A percentile compares a stretch with the other conserved stretches of the same genome.
Conservation (phyloP, 1,140 invertebrate genomes). For the Sitodiplosis mosellana region DNA sequence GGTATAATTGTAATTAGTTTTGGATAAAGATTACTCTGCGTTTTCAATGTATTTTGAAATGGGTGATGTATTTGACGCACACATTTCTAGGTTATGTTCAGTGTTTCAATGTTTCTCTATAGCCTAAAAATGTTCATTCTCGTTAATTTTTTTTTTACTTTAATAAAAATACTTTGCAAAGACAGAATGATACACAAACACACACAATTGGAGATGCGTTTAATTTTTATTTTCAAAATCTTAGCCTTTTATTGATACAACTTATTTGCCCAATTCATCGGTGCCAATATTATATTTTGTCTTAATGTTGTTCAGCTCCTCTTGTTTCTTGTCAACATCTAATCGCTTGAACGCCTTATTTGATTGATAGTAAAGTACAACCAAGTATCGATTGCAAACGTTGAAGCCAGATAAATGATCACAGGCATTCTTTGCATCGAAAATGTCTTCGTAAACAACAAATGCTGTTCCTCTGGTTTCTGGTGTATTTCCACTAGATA, state of each 20-base stretch:
- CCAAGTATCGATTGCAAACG: conserved; percentile 95
- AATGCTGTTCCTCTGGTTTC: conserved; percentile 97
- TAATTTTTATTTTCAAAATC: too few relatives aligned
- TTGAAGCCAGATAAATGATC: conserved; percentile 98
- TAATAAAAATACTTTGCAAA: too few relatives aligned
- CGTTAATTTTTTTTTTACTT: too few relatives aligned
- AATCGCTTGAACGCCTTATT: conserved; percentile 92
- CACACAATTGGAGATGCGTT: too few relatives aligned
- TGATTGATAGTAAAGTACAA: conserved; percentile 91
- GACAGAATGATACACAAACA: too few relatives aligned
- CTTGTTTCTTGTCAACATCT: conserved; percentile 91
- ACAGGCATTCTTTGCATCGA: conserved; percentile 99
- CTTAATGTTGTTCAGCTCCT: conserved; percentile 93
- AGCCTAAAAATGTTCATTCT: too few relatives aligned
- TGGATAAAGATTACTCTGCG: too few relatives aligned
- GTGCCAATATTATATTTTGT: conserved; percentile 66
- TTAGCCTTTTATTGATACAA: not conserved
- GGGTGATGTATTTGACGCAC: too few relatives aligned
- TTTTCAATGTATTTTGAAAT: too few relatives aligned
- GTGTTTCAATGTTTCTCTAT: too few relatives aligned
- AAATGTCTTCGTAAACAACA: conserved; percentile 99
- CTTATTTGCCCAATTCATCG: conserved; percentile 22
- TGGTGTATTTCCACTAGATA: conserved; percentile 81
- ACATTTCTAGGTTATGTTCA: too few relatives aligned
- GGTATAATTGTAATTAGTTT: too few relatives aligned